Percentiles rank a stretch among this genome's conserved stretches.
These are phyloP conservation scores for Sycobia sp. DNA, from an alignment of 1,140 invertebrate species.

Conservation along the genomic window DNA sequence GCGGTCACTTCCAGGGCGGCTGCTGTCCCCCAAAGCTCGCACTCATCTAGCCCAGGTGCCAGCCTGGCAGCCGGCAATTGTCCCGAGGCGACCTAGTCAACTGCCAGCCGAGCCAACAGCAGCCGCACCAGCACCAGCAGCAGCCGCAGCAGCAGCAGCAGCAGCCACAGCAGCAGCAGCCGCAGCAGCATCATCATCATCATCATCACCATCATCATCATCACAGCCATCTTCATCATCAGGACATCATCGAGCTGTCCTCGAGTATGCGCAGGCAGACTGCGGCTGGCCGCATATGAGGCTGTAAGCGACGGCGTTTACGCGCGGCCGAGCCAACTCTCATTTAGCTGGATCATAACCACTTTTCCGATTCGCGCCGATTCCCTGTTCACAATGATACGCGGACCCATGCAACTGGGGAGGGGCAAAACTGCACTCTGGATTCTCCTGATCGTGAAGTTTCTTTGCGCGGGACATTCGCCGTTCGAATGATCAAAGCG, in stretches of 20 bases:
- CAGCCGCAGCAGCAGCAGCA: constrained; percentile 55
- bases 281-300: constrained; percentile 24
- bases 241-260: constrained; percentile 33
- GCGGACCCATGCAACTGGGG: no score
- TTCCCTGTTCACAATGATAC: no score
- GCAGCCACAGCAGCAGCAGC: constrained; percentile 41
- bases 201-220: constrained; percentile 32
- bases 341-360: constrained; percentile 7
- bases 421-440: no score
- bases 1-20: constrained; percentile 57
- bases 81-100: constrained; percentile 52
- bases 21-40: constrained; percentile 62
- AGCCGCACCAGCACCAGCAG: constrained; percentile 66
- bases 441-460: no score
- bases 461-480: no score
- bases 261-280: constrained; percentile 23
- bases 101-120: constrained; percentile 47
- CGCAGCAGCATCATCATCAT: constrained; percentile 34
- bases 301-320: background rate
- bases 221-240: constrained; percentile 9
- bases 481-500: no score
- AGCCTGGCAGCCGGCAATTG: constrained; percentile 55
- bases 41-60: constrained; percentile 62
- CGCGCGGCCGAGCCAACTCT: background rate
- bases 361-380: background rate